Evolutionary conservation across 2,797 vertebrate species (phyloP), one percentile per base, ranked within the genome.

Genomic region (Pipistrellus pygmaeus): DNA sequence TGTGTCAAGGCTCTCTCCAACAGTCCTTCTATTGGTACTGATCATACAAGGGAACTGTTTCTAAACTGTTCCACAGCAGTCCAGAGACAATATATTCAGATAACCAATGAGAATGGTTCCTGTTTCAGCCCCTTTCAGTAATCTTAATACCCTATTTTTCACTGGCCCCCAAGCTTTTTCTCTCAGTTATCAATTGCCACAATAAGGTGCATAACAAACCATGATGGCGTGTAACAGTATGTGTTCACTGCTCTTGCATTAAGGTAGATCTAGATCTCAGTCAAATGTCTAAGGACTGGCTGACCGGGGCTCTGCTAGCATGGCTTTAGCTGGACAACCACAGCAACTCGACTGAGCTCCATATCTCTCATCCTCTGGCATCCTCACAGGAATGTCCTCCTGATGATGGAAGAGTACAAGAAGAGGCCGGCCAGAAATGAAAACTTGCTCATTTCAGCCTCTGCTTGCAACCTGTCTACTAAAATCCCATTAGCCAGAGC

Each of bases 1-100:
- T 72, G 80, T 75, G 86, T 94, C 53, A 66, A 88, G 89, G 48
- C 30, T 80, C 48, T 94, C 81, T 94, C 81, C 55, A 35, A 41
- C 41, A 32, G 35, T 25, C 25, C n/a, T 95, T 85, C 71, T 41
- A 9, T 10, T 84, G 18, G 30, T 73, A 96, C 81, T 66, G 92
- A 95, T 88, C 38, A 60, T 6, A 76, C 20, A 21, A 91, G 57
- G 68, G 68, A 68, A 85, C n/a, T 18, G 11, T 78, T 93, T 91
- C 32, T 66, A 68, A 73, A 73, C 9, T 51, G 21, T 66, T 92
- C 86, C 35, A 51, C 14, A 32, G 68, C 41, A 27, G 48, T 64
- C 32, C 30, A 60, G n/a, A 86, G 71, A 86, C 2, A 51, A 53
- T 41, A 76, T 30, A 20, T 32, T 69, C 78, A 90, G 51, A 51